Base-by-base conservation (phyloP, 2,113 vertebrate genomes). In the Toxotes chatareus region DNA sequence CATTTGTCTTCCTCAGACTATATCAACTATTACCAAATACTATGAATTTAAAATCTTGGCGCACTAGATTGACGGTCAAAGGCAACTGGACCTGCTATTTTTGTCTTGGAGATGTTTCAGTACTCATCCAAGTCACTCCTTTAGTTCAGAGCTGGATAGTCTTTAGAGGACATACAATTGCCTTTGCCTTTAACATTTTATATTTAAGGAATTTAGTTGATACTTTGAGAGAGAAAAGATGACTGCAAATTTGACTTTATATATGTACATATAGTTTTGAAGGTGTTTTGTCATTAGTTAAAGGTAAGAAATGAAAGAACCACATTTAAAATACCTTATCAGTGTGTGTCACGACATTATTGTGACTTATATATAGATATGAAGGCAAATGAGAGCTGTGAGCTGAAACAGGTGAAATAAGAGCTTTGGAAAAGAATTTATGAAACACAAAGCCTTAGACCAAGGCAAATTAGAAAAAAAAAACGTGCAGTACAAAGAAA, bases 1-100 rank as follows among this genome's bases (percentile, higher is more conserved):
- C 23, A 38, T 63, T 70, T 51, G 51, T 38, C 12, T 23, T 57
- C n/a, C 38, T 49, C 38, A 42, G 51, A 65, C 73, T 42, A 69
- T 57, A 40, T 61, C 21, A 68, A 11, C 34, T 32, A 6, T 10
- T 16, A 49, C 32, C 1, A 42, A 27, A 27, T 51, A 44, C 62
- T 27, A 36, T 47, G 23, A 16, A 61, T 59, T 4, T 23, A 31
- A 14, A 17, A 32, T 46, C 1, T 27, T 61, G 34, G 32, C 9
- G 19, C 12, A 53, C 19, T 16, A 36, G 42, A 53, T 44, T 73
- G 19, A 38, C 36, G 31, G 63, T 73, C 62, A 57, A 40, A 56
- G 9, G n/a, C 5, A 57, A 47, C 13, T 31, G 8, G 19, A 31
- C 17, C 47, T 67, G 2, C 34, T 53, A 23, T 40, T 31, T 51